Conservation (phyloP, 2,888 invertebrate species). For the Meganola albula region DNA sequence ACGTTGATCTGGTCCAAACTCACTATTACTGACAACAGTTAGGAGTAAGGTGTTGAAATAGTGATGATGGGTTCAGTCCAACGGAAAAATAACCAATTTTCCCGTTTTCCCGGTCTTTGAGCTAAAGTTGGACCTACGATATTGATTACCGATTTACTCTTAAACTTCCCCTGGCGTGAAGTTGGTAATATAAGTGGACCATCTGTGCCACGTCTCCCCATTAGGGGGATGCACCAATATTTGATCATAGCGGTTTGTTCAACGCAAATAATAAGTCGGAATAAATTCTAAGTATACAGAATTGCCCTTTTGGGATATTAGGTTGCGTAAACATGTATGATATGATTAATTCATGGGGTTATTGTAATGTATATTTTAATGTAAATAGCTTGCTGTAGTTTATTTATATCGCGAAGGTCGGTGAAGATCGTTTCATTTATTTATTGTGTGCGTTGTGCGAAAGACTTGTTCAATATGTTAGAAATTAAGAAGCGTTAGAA, state of each 20-base stretch:
- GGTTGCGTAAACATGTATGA: slow-evolving; percentile 13
- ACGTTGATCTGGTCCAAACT: too few species aligned
- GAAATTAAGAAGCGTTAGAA: too few species aligned
- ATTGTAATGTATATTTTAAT: slow-evolving; percentile 13
- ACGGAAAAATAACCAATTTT: slow-evolving; percentile 13
- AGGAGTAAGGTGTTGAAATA: too few species aligned
- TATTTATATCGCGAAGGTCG: too few species aligned
- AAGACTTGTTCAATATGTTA: too few species aligned
- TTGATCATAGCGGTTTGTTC: slow-evolving; percentile 28
- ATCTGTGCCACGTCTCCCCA: slow-evolving; percentile 58
- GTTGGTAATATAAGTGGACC: slow-evolving; percentile 64
- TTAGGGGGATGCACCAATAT: slow-evolving; percentile 31
- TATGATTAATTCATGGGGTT: slow-evolving; percentile 21
- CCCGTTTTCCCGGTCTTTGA: too few species aligned
- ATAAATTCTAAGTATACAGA: slow-evolving; percentile 26
- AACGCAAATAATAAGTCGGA: slow-evolving; percentile 25
- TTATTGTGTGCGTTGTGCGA: too few species aligned
- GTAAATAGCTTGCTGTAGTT: not conserved
- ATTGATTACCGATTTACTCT: slow-evolving; percentile 61
- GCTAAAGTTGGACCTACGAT: too few species aligned
- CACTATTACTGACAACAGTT: too few species aligned
- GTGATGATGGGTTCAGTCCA: too few species aligned
- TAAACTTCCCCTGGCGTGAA: slow-evolving; percentile 41
- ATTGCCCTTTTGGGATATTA: slow-evolving; percentile 23
- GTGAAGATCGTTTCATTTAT: too few species aligned